A percentile compares a stretch with the other conserved stretches of the same genome.
Conservation (phyloP, 2,797 vertebrate genomes). For the Epinephelus malabaricus region DNA sequence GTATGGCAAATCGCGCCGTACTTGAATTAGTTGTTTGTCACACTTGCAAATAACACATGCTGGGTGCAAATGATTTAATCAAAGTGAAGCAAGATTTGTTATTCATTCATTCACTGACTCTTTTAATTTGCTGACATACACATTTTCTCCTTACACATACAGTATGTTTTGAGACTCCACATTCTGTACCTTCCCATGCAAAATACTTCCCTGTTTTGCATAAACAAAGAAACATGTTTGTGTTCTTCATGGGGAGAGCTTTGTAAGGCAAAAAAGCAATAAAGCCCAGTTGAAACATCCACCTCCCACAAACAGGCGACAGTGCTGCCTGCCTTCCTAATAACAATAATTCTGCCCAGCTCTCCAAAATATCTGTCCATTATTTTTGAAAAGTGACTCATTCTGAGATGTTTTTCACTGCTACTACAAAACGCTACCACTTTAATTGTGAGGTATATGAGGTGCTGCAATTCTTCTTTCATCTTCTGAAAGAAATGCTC, state of each 20-base stretch:
- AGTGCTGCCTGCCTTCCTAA: conserved; percentile 16
- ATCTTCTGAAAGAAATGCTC: neutral
- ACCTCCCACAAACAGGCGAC: neutral
- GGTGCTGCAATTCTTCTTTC: conserved; percentile 5
- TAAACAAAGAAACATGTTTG: neutral
- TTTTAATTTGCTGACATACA: neutral
- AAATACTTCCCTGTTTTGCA: conserved; percentile 7
- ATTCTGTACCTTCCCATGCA: neutral
- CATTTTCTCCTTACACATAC: neutral
- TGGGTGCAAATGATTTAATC: neutral
- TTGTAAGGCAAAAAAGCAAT: conserved; percentile 4
- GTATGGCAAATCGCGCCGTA: neutral
- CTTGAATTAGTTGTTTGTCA: neutral
- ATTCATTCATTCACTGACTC: neutral
- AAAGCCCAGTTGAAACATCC: conserved; percentile 1
- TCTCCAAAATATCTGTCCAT: conserved; percentile 18
- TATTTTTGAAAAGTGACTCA: conserved; percentile 34
- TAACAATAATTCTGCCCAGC: conserved; percentile 27
- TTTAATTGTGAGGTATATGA: conserved; percentile 20
- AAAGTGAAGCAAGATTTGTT: neutral
- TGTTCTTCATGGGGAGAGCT: neutral
- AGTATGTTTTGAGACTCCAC: neutral
- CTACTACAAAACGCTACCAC: neutral
- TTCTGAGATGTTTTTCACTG: conserved; percentile 30
- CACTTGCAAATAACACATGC: neutral